Evolutionary conservation across 2,888 invertebrate species (phyloP).

Genomic region (Lepetodrilus schrolli): DNA sequence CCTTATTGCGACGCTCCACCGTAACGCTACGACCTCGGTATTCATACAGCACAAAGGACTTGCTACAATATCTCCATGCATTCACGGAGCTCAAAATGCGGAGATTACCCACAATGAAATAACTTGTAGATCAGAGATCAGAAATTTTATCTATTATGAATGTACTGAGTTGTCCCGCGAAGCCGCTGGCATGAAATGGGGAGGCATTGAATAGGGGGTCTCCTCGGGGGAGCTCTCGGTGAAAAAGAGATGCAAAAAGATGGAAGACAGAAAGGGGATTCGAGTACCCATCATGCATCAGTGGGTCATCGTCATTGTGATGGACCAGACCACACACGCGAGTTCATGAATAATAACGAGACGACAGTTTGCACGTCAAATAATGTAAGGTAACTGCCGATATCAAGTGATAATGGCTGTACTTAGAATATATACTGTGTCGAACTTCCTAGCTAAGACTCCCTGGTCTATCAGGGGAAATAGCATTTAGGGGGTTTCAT

Average conservation of each 20-base stretch:
- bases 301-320: neutral
- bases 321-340: neutral
- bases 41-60: slow-evolving; percentile 3
- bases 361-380: neutral
- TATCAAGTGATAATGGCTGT: no score
- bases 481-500: no score
- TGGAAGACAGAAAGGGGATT: neutral
- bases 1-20: neutral
- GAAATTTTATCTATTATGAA: neutral
- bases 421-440: no score
- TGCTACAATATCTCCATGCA: neutral
- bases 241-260: neutral
- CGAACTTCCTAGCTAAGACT: no score
- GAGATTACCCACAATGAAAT: slow-evolving; percentile 14
- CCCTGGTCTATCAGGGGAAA: no score
- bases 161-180: neutral
- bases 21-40: neutral
- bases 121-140: neutral
- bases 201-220: neutral
- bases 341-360: neutral
- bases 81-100: neutral
- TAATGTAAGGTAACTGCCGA: no score
- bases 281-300: neutral
- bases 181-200: neutral
- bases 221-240: neutral